Evolutionary conservation across 2,888 invertebrate genomes (phyloP).

Genomic region (Laspeyria flexula): DNA sequence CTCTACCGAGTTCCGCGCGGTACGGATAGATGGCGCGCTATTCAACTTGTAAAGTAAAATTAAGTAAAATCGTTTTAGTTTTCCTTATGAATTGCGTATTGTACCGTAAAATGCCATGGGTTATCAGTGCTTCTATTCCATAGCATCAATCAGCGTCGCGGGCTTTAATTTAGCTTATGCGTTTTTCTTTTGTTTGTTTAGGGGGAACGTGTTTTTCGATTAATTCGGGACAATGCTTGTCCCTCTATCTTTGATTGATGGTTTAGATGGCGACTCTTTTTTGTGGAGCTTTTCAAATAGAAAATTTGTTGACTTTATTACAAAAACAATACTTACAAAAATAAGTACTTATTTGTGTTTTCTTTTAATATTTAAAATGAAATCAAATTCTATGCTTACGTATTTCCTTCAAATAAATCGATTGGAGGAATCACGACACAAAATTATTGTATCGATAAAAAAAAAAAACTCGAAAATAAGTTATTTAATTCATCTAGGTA

Average conservation of each 20-base stretch:
- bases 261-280: not conserved
- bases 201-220: constrained; percentile 23
- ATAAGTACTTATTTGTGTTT: too few species aligned
- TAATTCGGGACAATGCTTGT: constrained; percentile 18
- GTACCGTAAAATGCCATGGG: not conserved
- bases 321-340: too few species aligned
- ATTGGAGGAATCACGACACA: too few species aligned
- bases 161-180: constrained; percentile 14
- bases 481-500: too few species aligned
- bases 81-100: not conserved
- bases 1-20: constrained; percentile 61
- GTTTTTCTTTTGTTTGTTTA: constrained; percentile 19
- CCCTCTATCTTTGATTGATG: constrained; percentile 19
- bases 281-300: too few species aligned
- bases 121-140: constrained; percentile 51
- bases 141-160: constrained; percentile 32
- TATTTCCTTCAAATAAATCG: too few species aligned
- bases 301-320: too few species aligned
- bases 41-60: constrained; percentile 6
- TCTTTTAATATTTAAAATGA: too few species aligned
- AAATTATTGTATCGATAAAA: too few species aligned
- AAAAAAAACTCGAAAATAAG: too few species aligned
- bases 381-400: too few species aligned
- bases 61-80: not conserved
- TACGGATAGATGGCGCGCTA: constrained; percentile 69